Evolutionary conservation across 30 jellyfish, hydroid and myxozoan species (phyloP).

Genomic region (Haliclystus octoradiatus): DNA sequence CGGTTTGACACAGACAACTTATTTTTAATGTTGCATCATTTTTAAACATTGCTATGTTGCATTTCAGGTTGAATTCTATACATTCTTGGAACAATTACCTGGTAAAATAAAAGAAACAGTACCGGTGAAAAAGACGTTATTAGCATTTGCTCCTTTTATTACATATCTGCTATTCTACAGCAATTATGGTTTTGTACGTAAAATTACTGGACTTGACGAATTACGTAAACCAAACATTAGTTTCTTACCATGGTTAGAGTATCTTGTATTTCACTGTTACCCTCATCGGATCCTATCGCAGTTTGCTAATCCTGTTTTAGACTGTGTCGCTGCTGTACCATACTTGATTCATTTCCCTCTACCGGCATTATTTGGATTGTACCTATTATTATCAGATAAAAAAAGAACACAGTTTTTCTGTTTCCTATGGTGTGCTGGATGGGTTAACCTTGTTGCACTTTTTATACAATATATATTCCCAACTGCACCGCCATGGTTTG

Average conservation of each 20-base stretch:
- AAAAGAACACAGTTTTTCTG: slow-evolving; percentile 47
- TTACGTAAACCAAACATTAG: slow-evolving; percentile 65
- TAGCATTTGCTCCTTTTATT: slow-evolving; percentile 62
- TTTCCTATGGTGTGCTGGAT: slow-evolving; percentile 98
- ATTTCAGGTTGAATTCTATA: slow-evolving; percentile 67
- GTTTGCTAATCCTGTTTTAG: slow-evolving; percentile 80
- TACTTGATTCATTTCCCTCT: slow-evolving; percentile 84
- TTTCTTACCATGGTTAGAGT: slow-evolving; percentile 93
- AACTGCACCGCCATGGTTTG: slow-evolving; percentile 99
- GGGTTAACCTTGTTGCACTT: slow-evolving; percentile 76
- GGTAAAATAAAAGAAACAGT: slow-evolving; percentile 21
- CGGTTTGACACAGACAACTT: no score
- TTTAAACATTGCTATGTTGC: background rate
- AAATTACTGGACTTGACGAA: slow-evolving; percentile 74
- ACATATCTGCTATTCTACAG: slow-evolving; percentile 51
- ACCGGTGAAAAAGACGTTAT: slow-evolving; percentile 48
- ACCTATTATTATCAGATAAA: slow-evolving; percentile 38
- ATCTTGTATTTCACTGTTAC: slow-evolving; percentile 71
- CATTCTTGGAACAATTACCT: slow-evolving; percentile 54
- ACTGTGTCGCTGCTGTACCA: slow-evolving; percentile 90
- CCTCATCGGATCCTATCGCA: slow-evolving; percentile 81
- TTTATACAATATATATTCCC: slow-evolving; percentile 74
- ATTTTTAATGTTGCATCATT: no score
- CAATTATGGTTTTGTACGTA: slow-evolving; percentile 47
- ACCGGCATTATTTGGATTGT: slow-evolving; percentile 75